Evolutionary conservation across 1,140 invertebrate species (phyloP), one percentile per base, ranked within the genome.

Genomic region (Macrobrachium rosenbergii): DNA sequence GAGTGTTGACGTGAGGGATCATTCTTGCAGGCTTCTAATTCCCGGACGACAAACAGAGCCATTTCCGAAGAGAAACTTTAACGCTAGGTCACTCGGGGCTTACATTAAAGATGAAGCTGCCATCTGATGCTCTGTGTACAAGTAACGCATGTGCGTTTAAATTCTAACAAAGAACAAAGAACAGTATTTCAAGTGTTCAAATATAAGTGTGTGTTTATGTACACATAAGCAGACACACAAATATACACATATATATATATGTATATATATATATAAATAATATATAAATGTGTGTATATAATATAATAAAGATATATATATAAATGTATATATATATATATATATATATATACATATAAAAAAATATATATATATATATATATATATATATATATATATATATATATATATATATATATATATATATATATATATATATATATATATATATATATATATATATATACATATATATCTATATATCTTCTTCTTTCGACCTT

Each of bases 321-420:
- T 69, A 28, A 17, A 28, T 69, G 19, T 69, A n/a, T n/a, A 7
- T 7, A n/a, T n/a, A n/a, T n/a, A n/a, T n/a, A n/a, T n/a, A 69
- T n/a, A n/a, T 14, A 69, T 69, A 69, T 69, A n/a, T 69, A 69
- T 69, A 69, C 28, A 69, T n/a, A n/a, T n/a, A n/a, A 69, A n/a
- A n/a, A n/a, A n/a, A n/a, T n/a, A n/a, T n/a, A n/a, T n/a, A n/a
- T 69, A 69, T 69, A 69, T 69, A 69, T 69, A 69, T 69, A n/a
- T 69, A 69, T 69, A 69, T 69, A 69, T 69, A n/a, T 69, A n/a
- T 69, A n/a, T 69, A 69, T 69, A 69, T 69, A 69, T 69, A n/a
- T 69, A n/a, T n/a, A 69, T 69, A 69, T 69, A 69, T 69, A n/a
- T 69, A 69, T 69, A 69, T 69, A 69, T 69, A n/a, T 69, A n/a